Evolutionary conservation across 2,113 vertebrate genomes (phyloP), one percentile per base, ranked within the genome.

Genomic region (Chaetodon auriga): DNA sequence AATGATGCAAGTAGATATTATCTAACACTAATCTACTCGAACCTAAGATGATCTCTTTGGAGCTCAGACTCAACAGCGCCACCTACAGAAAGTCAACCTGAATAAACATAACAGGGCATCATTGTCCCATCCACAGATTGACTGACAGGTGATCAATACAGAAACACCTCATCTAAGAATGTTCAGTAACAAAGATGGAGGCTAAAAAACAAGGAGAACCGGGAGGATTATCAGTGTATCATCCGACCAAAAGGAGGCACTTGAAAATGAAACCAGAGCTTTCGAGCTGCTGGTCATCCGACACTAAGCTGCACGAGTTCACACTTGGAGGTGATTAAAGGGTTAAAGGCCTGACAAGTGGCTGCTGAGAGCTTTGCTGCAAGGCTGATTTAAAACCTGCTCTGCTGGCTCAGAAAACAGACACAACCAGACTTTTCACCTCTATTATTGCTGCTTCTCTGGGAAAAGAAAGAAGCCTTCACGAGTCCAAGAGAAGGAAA

Each of bases 311-410:
- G 35, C 81, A 36, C 57, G 16, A 66, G 57, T 77, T 72, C 61
- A 76, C 81, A 76, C 76, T 80, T 46, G 12, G 18, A 41, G 75
- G 68, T 48, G 70, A 30, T 74, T 65, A 55, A 72, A 75, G 71
- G 82, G 92, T 93, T 94, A 94, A 89, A 77, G 77, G 88, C 87
- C 83, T 81, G 91, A 91, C 80, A n/a, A 91, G 92, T 53, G 77
- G 66, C 77, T 25, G 57, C 66, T 43, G 66, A 69, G 57, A 43
- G 46, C 16, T 61, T 36, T 3, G 43, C 55, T 30, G 54, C 9
- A 5, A 61, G 71, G 57, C 58, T 36, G 49, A 62, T 70, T 63
- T 71, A 54, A 51, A 70, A 62, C 55, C 55, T 38, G 64, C 76
- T 58, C 30, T 3, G 55, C 55, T 36, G 71, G 23, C 25, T 38